These are phyloP conservation scores for Hydropotes inermis DNA, from an alignment of 2,113 vertebrate species.

Conservation along the genomic window DNA sequence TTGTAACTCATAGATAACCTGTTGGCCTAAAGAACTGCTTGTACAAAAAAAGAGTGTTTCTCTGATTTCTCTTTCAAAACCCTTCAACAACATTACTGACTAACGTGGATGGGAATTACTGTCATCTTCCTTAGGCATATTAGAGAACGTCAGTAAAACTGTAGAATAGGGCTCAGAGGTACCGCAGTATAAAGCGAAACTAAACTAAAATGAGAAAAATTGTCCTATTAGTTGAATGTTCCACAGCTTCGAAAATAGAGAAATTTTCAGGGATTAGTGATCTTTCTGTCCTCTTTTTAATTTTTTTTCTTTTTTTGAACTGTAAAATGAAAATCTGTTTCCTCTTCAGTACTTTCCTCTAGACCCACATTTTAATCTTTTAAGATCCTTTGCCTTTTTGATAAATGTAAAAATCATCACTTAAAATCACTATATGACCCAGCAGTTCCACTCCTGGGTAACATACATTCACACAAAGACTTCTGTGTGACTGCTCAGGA, in stretches of 20 bases:
- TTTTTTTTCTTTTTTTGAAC: background rate
- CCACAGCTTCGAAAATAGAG: background rate
- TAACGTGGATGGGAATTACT: background rate
- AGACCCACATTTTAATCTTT: background rate
- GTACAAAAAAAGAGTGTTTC: background rate
- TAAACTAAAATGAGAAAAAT: background rate
- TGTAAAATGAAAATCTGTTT: background rate
- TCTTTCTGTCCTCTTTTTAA: background rate
- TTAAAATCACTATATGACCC: background rate
- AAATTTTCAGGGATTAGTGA: background rate
- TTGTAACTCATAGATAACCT: background rate
- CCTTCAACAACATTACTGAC: background rate
- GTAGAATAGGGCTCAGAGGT: background rate
- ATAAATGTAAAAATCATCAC: constrained; percentile 7
- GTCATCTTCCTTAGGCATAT: background rate
- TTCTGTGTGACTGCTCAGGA: background rate
- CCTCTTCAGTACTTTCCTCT: background rate
- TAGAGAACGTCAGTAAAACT: background rate
- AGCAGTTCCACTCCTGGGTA: background rate
- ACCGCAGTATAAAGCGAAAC: background rate
- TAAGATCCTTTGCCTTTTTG: background rate
- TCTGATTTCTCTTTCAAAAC: background rate
- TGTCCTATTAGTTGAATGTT: background rate
- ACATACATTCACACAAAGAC: background rate
- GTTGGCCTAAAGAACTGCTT: background rate